A percentile compares a stretch with the other conserved stretches of the same genome.
phyloP scores from a whole-genome alignment of 2,113 vertebrate genomes.

The Rhabdomys dilectus region DNA sequence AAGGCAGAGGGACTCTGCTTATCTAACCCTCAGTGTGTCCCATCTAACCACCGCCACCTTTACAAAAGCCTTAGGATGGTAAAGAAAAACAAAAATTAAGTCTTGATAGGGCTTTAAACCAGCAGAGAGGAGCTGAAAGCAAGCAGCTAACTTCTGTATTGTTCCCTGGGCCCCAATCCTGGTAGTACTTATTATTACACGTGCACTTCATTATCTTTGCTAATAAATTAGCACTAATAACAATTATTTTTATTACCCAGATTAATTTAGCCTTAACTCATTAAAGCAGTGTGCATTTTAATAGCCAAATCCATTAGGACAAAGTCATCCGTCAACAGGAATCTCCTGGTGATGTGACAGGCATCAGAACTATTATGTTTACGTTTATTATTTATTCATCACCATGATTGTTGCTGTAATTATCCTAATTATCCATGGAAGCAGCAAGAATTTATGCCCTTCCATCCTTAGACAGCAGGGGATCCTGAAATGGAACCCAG shows the following conservation, averaged over 20 bases:
- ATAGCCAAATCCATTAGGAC: conserved; percentile 76
- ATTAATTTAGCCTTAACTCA: conserved; percentile 83
- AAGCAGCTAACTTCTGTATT: conserved; percentile 68
- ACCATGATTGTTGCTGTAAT: conserved; percentile 80
- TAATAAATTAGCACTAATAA: conserved; percentile 84
- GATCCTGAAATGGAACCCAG: conserved; percentile 55
- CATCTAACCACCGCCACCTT: conserved; percentile 26
- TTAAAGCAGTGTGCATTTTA: conserved; percentile 80
- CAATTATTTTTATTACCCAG: conserved; percentile 83
- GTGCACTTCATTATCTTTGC: conserved; percentile 80
- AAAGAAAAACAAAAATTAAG: conserved; percentile 16
- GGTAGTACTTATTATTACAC: conserved; percentile 77
- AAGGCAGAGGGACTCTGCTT: background rate
- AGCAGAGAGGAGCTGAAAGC: conserved; percentile 49
- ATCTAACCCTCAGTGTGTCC: conserved; percentile 20
- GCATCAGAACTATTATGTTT: conserved; percentile 77
- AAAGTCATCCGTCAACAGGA: conserved; percentile 75
- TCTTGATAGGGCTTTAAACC: conserved; percentile 51
- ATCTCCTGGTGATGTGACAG: conserved; percentile 80
- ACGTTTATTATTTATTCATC: conserved; percentile 84
- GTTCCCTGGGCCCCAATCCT: conserved; percentile 78
- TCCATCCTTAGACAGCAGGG: conserved; percentile 38
- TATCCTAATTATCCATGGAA: conserved; percentile 80
- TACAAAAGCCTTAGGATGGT: conserved; percentile 16
- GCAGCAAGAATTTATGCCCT: conserved; percentile 70